Evolutionary conservation across 2,113 vertebrate genomes (phyloP), one percentile per base, ranked within the genome.

Genomic region (Labeo rohita): DNA sequence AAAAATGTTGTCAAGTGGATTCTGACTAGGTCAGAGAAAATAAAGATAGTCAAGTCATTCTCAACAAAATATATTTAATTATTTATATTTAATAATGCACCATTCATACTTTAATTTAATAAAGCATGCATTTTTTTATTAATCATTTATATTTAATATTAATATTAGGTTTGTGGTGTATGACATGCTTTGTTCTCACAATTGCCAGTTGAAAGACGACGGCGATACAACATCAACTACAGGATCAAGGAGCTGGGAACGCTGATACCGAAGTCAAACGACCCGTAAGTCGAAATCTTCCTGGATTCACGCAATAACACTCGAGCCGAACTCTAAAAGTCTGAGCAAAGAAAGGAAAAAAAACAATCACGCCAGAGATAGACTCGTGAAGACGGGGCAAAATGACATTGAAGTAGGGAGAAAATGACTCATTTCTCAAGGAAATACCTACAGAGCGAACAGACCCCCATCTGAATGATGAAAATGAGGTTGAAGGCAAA

Each of bases 211-310:
- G 98, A 99, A 96, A 96, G 98, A 95, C 95, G 98, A 92, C 94
- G 98, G 89, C 94, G 98, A 91, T 99, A 99, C 94, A 99, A 99
- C 94, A 99, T 99, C 93, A 99, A 99, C 95, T 98, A 99, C 94
- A 95, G 98, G 94, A 99, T 99, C 91, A 99, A 99, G 93, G 98
- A 99, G 90, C 96, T 99, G 92, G 98, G 98, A 91, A 99, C 97
- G 18, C 96, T 99, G 91, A 99, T 99, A 93, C 98, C 98, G 87
- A 99, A 98, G 91, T 98, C 97, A 86, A 99, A 97, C 90, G 97
- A 99, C 93, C 98, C 97, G 98, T 99, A 94, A 98, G 98, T 86
- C 23, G n/a, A 50, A n/a, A 36, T 34, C 15, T 76, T 80, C 11
- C 34, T 5, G 3, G 10, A 34, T 76, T 54, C 39, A 78, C 28